Evolutionary conservation across 2,113 vertebrate species (phyloP).

Genomic region (Lycocorax pyrrhopterus): DNA sequence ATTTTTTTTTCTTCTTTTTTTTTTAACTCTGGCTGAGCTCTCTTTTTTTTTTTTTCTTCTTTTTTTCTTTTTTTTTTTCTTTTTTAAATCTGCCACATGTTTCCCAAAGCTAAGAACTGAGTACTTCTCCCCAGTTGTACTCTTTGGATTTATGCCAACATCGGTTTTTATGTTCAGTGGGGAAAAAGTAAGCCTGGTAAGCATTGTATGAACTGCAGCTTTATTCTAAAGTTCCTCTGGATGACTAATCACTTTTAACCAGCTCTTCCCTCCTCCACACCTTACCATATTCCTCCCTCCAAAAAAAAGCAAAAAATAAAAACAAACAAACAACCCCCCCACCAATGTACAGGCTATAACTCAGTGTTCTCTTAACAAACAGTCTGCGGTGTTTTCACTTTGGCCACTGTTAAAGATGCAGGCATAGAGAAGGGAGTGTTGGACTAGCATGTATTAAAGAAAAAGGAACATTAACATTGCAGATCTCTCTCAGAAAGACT

Average conservation of each 20-base stretch:
- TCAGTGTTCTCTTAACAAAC: constrained; percentile 68
- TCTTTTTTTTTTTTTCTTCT: neutral
- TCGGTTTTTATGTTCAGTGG: constrained; percentile 42
- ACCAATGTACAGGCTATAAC: constrained; percentile 51
- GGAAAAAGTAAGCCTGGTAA: constrained; percentile 63
- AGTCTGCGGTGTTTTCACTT: constrained; percentile 70
- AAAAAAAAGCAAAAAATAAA: neutral
- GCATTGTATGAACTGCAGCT: constrained; percentile 43
- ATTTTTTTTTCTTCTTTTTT: neutral
- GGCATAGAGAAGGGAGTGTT: constrained; percentile 73
- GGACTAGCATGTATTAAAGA: constrained; percentile 73
- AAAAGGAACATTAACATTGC: constrained; percentile 77
- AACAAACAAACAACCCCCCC: neutral
- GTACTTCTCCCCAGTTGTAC: constrained; percentile 50
- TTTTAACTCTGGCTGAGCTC: constrained; percentile 11
- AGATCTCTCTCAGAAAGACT: constrained; percentile 75
- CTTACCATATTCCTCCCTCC: constrained; percentile 6
- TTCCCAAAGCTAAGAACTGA: constrained; percentile 47
- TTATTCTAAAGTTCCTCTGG: constrained; percentile 56
- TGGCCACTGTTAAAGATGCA: constrained; percentile 77
- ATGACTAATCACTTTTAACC: constrained; percentile 13
- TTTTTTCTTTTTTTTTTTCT: neutral
- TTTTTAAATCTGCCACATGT: constrained; percentile 8
- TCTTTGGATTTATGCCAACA: constrained; percentile 58
- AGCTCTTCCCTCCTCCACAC: constrained; percentile 54